phyloP scores from a whole-genome alignment of 2,797 vertebrate species.

The Chelon auratus region DNA sequence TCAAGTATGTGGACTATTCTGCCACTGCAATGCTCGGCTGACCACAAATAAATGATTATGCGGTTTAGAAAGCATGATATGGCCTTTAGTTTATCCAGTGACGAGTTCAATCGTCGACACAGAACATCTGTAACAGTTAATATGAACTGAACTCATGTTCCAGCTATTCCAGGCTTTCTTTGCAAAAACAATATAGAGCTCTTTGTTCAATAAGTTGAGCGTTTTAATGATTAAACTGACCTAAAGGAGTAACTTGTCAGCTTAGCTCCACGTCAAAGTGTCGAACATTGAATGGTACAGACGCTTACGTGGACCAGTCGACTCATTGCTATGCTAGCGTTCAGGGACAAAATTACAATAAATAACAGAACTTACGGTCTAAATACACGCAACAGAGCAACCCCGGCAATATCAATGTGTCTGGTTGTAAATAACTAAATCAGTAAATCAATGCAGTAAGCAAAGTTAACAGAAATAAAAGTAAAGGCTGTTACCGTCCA shows the following conservation, averaged over 20 bases:
- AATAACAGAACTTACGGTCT: neutral
- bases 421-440: neutral
- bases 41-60: neutral
- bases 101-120: neutral
- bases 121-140: neutral
- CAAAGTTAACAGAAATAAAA: neutral
- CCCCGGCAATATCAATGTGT: rapidly evolving
- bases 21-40: neutral
- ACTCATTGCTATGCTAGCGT: neutral
- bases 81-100: neutral
- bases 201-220: neutral
- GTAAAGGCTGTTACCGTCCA: slow-evolving; percentile 18
- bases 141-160: neutral
- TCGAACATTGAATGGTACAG: neutral
- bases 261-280: neutral
- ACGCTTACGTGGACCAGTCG: slow-evolving; percentile 70
- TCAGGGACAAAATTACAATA: neutral
- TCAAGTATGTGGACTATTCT: no score
- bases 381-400: neutral
- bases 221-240: neutral
- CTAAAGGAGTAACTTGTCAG: no score
- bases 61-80: neutral
- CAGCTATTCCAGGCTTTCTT: no score
- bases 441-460: rapidly evolving
- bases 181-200: neutral